Evolutionary conservation across 1,140 invertebrate species (phyloP).

Genomic region (Lucilia sericata): DNA sequence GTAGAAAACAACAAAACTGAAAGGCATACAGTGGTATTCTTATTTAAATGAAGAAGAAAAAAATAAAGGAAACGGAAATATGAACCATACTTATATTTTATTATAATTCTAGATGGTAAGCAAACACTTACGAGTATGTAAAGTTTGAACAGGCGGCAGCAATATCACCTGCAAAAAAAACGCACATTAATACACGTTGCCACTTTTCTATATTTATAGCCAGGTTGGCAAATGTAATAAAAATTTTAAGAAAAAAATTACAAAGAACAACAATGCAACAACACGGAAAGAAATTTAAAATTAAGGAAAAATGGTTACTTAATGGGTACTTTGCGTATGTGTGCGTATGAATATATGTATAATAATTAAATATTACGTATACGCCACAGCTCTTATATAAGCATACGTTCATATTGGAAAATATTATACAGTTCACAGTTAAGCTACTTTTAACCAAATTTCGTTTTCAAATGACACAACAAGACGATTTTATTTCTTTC

Average conservation of each 20-base stretch:
- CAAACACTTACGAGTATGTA: neutral
- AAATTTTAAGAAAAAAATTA: neutral
- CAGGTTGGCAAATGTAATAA: neutral
- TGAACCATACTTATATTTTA: slow-evolving; percentile 34
- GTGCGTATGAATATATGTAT: too few relatives aligned
- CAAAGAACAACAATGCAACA: neutral
- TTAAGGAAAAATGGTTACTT: too few relatives aligned
- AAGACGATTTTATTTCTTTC: neutral
- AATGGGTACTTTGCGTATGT: neutral
- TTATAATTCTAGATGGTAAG: slow-evolving; percentile 35
- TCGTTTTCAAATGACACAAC: too few relatives aligned
- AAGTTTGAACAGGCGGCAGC: neutral
- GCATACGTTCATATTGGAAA: too few relatives aligned
- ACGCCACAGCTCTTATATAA: too few relatives aligned
- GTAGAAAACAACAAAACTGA: too few relatives aligned
- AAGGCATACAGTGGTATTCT: neutral
- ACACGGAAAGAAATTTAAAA: neutral
- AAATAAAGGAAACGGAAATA: slow-evolving; percentile 33
- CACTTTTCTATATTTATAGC: slow-evolving; percentile 11
- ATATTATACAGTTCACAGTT: too few relatives aligned
- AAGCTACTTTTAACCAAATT: too few relatives aligned
- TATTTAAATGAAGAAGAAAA: slow-evolving; percentile 6
- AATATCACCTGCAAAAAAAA: neutral
- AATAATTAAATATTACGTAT: too few relatives aligned
- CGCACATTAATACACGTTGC: neutral